Percentiles rank a stretch among this genome's conserved stretches.
Conservation (phyloP, 2,113 vertebrate species). For the Crotophaga sulcirostris region DNA sequence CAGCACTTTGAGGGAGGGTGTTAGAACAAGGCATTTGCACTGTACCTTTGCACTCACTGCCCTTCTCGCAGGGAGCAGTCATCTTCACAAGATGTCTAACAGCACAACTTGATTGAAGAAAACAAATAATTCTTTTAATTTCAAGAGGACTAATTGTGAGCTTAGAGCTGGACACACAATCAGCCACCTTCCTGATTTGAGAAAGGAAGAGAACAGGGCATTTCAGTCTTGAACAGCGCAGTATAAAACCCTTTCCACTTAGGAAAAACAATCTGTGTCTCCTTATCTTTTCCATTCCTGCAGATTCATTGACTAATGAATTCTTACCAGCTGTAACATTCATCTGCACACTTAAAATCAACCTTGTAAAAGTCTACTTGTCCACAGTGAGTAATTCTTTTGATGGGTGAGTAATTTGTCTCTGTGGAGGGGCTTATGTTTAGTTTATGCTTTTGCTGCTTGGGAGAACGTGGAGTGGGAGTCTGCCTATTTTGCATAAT, state of each 20-base stretch:
- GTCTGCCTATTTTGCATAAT: background rate
- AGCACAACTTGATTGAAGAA: background rate
- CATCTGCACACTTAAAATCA: background rate
- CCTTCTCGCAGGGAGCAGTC: background rate
- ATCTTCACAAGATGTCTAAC: background rate
- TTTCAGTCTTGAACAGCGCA: background rate
- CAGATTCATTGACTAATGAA: background rate
- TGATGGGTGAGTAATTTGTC: constrained; percentile 28
- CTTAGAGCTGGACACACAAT: background rate
- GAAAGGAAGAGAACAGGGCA: background rate
- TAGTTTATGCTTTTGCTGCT: background rate
- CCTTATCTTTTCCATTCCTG: background rate
- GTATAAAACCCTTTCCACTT: background rate
- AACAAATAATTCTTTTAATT: background rate
- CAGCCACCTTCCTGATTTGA: background rate
- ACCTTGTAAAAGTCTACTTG: constrained; percentile 2
- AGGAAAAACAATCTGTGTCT: background rate
- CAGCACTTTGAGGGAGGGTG: accelerated
- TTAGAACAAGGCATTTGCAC: background rate
- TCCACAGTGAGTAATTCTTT: background rate
- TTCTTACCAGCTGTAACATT: constrained; percentile 20
- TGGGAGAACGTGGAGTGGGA: background rate
- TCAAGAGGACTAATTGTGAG: background rate
- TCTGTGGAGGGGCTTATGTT: background rate
- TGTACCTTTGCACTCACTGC: accelerated